phyloP scores from a whole-genome alignment of 2,888 invertebrate species.

The Aproaerema taeniolella region DNA sequence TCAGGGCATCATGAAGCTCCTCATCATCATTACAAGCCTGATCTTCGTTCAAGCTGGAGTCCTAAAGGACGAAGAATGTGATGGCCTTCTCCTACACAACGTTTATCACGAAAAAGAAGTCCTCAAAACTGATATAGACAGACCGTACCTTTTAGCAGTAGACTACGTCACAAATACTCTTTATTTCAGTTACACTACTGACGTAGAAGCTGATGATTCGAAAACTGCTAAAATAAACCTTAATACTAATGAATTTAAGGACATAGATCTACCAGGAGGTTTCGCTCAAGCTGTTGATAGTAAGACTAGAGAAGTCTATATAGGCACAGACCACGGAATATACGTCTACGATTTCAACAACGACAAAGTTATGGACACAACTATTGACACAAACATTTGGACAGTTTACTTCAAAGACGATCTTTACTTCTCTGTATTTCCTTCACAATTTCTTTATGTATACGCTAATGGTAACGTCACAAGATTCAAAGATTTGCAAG shows the following conservation, averaged over 20 bases:
- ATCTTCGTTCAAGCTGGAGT: slow-evolving; percentile 33
- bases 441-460: slow-evolving; percentile 46
- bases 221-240: slow-evolving; percentile 45
- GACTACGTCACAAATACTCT: slow-evolving; percentile 46
- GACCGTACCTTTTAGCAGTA: slow-evolving; percentile 46
- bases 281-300: slow-evolving; percentile 54
- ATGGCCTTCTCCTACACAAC: slow-evolving; percentile 35
- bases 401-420: slow-evolving; percentile 47
- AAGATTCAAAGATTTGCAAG: slow-evolving; percentile 49
- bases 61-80: slow-evolving; percentile 32
- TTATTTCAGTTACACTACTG: slow-evolving; percentile 51
- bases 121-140: slow-evolving; percentile 38
- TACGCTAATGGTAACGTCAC: slow-evolving; percentile 32
- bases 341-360: slow-evolving; percentile 46
- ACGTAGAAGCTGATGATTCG: slow-evolving; percentile 35
- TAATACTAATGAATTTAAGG: slow-evolving; percentile 41
- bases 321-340: slow-evolving; percentile 52
- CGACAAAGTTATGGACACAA: slow-evolving; percentile 38
- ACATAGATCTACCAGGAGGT: slow-evolving; percentile 33
- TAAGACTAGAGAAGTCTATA: slow-evolving; percentile 41
- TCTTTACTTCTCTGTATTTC: slow-evolving; percentile 48
- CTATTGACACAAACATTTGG: slow-evolving; percentile 45
- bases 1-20: slow-evolving; percentile 31
- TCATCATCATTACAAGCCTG: slow-evolving; percentile 29
- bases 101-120: slow-evolving; percentile 40